Base-by-base conservation (phyloP, 2,797 vertebrate genomes). In the Limosa lapponica region DNA sequence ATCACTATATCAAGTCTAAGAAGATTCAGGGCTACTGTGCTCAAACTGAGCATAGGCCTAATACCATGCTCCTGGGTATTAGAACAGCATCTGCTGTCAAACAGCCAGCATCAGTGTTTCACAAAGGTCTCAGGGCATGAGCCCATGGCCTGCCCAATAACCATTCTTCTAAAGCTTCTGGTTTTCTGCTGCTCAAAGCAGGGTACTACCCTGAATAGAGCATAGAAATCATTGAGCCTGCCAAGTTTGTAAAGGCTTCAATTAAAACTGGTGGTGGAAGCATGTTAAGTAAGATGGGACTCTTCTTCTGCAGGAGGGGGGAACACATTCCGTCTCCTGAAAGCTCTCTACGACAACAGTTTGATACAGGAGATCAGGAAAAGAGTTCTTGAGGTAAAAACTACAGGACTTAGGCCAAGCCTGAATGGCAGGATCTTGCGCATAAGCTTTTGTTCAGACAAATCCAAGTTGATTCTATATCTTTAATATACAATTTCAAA, bases 321-420 rank as follows among this genome's bases (percentile, higher is more conserved):
- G 30, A 99, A 99, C 97, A 99, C 99, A 2, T 99, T 99, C 89
- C 98, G 99, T 39, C 98, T 99, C 85, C 95, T 99, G 86, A 99
- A 99, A 98, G 95, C 97, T 72, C 98, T 99, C 78, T 99, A 99
- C 8, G 99, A 99, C 97, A 98, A 98, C 95, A 89, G 98, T 43
- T 95, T 99, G 95, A 97, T 99, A 96, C 94, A 95, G 1, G 98
- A 98, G 96, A 99, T 99, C 96, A 98, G 97, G 96, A 99, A 96
- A 89, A 97, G 98, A 93, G 98, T 99, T 67, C 95, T 99, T 24
- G 97, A 99, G 98, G 98, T 99, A 97, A 97, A 73, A 62, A 64
- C 48, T 48, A 59, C 10, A 65, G 22, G 37, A 36, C 66, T 44
- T 2, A 2, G 28, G 55, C 28, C 32, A 87, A 86, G 28, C 46